These are phyloP conservation scores for Pitta sordida DNA, from an alignment of 2,113 vertebrate genomes.

Conservation along the genomic window DNA sequence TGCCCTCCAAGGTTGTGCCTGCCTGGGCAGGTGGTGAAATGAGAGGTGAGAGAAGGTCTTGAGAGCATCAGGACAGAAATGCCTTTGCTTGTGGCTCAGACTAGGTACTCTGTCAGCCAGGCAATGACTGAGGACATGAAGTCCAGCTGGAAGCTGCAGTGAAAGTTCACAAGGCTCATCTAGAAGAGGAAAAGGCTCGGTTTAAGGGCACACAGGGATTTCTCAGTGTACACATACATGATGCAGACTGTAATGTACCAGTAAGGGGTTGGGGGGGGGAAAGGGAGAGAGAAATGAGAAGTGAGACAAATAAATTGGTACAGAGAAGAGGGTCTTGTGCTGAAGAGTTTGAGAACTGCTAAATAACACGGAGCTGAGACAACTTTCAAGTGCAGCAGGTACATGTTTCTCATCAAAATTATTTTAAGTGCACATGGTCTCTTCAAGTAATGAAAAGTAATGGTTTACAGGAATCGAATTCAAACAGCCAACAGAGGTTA, in stretches of 20 bases:
- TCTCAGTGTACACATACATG: neutral
- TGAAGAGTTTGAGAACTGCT: neutral
- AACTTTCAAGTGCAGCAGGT: neutral
- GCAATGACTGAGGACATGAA: neutral
- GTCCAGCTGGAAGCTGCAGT: neutral
- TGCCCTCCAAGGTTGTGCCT: neutral
- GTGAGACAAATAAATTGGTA: neutral
- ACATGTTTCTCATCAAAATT: neutral
- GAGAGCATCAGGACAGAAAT: neutral
- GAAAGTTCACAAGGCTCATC: neutral
- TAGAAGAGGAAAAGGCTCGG: neutral
- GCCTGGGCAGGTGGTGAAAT: neutral
- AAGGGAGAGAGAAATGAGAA: neutral
- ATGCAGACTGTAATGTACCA: neutral
- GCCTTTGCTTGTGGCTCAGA: neutral
- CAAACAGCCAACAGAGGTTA: neutral
- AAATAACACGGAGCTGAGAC: neutral
- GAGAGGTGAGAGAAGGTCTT: neutral
- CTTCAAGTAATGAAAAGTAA: neutral
- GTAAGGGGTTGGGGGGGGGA: rapidly evolving
- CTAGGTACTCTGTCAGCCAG: neutral
- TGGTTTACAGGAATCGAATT: neutral
- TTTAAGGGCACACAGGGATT: neutral
- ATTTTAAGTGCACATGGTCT: neutral
- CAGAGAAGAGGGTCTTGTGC: neutral